phyloP scores from a whole-genome alignment of 2,113 vertebrate genomes.

The Nyctibius bracteatus region DNA sequence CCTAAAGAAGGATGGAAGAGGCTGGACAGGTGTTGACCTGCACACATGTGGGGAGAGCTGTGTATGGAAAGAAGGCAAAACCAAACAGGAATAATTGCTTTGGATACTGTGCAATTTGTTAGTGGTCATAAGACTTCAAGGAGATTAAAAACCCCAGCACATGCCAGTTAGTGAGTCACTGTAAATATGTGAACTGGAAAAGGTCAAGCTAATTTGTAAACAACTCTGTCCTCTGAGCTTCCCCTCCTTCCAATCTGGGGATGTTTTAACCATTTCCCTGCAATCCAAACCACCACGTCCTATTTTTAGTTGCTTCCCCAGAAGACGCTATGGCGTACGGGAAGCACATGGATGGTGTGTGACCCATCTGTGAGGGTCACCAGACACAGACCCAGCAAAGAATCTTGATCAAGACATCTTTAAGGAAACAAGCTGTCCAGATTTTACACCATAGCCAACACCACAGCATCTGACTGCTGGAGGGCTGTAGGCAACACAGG shows the following conservation, averaged over 20 bases:
- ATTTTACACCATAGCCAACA: neutral
- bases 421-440: neutral
- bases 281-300: neutral
- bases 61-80: conserved; percentile 2
- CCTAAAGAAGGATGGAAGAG: neutral
- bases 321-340: conserved; percentile 8
- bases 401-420: neutral
- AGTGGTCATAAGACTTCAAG: conserved; percentile 65
- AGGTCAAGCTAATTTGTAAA: conserved; percentile 69
- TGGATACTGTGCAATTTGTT: conserved; percentile 53
- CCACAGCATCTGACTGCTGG: neutral
- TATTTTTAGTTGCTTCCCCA: conserved; percentile 49
- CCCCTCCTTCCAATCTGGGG: conserved; percentile 16
- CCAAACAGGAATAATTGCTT: conserved; percentile 36
- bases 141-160: conserved; percentile 65
- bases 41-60: neutral
- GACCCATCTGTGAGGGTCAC: conserved; percentile 36
- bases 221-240: conserved; percentile 40
- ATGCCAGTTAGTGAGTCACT: conserved; percentile 66
- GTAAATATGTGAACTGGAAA: conserved; percentile 61
- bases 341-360: conserved; percentile 22
- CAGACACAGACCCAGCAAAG: neutral
- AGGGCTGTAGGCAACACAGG: neutral
- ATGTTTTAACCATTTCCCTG: conserved; percentile 56
- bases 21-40: neutral